Conservation (phyloP, 2,888 invertebrate species). For the Gastrophysa polygoni region DNA sequence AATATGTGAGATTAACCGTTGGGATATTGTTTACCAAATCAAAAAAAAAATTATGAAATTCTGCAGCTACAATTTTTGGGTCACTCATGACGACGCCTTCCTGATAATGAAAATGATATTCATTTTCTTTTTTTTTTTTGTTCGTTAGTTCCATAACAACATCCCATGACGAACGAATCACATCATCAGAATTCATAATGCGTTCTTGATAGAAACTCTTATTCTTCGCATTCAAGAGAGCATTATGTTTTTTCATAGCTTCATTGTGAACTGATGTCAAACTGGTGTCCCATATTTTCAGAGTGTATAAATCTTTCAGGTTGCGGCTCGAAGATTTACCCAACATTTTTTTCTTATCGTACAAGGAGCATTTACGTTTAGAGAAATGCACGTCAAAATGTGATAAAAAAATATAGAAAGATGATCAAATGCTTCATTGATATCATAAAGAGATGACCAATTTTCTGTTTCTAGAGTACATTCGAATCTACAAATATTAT, state of each 20-base stretch:
- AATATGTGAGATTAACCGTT: constrained; percentile 5
- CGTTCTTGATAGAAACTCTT: constrained; percentile 4
- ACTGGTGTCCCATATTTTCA: too few species aligned
- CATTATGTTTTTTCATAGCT: background rate
- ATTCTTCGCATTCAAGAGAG: background rate
- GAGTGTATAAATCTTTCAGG: too few species aligned
- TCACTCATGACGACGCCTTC: background rate
- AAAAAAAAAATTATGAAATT: constrained; percentile 4
- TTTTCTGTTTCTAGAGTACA: too few species aligned
- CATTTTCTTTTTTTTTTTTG: background rate
- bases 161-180: background rate
- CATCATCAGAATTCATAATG: background rate
- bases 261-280: background rate
- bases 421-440: too few species aligned
- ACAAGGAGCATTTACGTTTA: too few species aligned
- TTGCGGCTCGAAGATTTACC: too few species aligned
- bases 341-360: too few species aligned
- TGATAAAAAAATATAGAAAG: too few species aligned
- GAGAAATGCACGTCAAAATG: too few species aligned
- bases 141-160: constrained; percentile 1
- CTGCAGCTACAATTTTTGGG: background rate
- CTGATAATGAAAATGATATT: background rate
- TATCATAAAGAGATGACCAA: too few species aligned
- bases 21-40: background rate
- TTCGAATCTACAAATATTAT: too few species aligned